These are phyloP conservation scores for Athrips mouffetella DNA, from an alignment of 2,888 invertebrate species.

Conservation along the genomic window DNA sequence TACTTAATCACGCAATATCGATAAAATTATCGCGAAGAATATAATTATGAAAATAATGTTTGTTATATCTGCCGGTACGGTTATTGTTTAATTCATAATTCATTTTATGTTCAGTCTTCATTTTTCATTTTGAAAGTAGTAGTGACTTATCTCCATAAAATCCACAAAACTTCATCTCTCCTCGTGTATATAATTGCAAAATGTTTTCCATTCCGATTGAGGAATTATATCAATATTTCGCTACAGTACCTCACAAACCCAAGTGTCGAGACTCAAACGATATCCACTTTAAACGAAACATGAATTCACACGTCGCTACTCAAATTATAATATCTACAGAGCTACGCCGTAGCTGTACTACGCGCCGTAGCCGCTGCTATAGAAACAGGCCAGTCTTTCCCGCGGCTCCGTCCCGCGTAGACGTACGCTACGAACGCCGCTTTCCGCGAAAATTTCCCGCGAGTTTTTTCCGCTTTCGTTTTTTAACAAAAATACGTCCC, in stretches of 20 bases:
- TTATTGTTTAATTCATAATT: too few relatives aligned
- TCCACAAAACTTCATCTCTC: too few relatives aligned
- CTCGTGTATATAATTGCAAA: too few relatives aligned
- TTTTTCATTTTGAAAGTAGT: too few relatives aligned
- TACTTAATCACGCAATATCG: too few relatives aligned
- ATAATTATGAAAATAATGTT: too few relatives aligned
- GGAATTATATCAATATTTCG: not conserved
- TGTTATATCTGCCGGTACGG: too few relatives aligned
- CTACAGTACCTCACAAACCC: not conserved
- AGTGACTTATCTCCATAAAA: too few relatives aligned
- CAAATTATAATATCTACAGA: slow-evolving; percentile 33
- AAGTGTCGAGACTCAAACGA: slow-evolving; percentile 18
- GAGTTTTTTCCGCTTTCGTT: slow-evolving; percentile 30
- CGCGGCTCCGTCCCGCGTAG: slow-evolving; percentile 58
- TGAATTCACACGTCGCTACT: slow-evolving; percentile 41
- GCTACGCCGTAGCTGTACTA: slow-evolving; percentile 47
- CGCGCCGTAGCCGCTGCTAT: slow-evolving; percentile 66
- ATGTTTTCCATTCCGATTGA: too few relatives aligned
- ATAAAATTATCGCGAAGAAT: too few relatives aligned
- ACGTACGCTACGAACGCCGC: slow-evolving; percentile 43
- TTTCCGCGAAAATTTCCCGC: slow-evolving; percentile 27
- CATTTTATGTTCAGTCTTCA: too few relatives aligned
- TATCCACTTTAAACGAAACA: slow-evolving; percentile 30
- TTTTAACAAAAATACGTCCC: slow-evolving; percentile 21
- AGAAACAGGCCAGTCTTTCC: slow-evolving; percentile 66